Evolutionary conservation across 2,888 invertebrate species (phyloP), one percentile per base, ranked within the genome.

Genomic region (Drepanosiphum platanoidis): DNA sequence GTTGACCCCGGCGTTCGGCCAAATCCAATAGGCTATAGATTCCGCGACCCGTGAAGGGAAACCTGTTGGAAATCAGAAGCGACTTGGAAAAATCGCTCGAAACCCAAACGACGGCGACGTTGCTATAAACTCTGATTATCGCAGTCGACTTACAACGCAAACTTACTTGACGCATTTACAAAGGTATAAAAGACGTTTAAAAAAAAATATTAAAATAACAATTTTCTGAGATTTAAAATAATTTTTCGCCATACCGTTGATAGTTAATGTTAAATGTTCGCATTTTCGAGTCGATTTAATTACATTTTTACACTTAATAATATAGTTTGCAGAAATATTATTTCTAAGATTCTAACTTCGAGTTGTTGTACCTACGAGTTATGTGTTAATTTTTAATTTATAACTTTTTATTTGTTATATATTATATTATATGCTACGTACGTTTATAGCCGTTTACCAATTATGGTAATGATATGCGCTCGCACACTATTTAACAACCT

Each of bases 11-110:
- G 42, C 75, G 30, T 66, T 30, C 52, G 52, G 58, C 52, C 34
- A 70, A 84, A 58, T 77, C 58, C 77, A 58, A 84, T 84, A 84
- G 9, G 34, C 39, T 27, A 30, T 71, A 71, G 58, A 70, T 71
- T 77, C 52, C 9, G 46, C 46, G 83, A 75, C 75, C 72, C 75
- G 66, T 72, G 83, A 83, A 84, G 75, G 66, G 52, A 75, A 83
- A 84, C 77, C 75, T 75, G 83, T 75, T 84, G 83, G 68, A 84
- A 74, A 66, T n/a, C n/a, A 39, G 46, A 36, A 81, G 36, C 27
- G 32, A 64, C 52, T 42, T 46, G 8, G 46, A 46, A 39, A 79
- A 80, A 32, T 36, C 30, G 18, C 36, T 18, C 22, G n/a, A 80
- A n/a, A 36, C 36, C 80, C 27, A 81, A 71, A 58, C 8, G 30